Percentiles rank a stretch among this genome's conserved stretches.
Conservation (phyloP, 1,140 invertebrate species). For the Aphis gossypii region DNA sequence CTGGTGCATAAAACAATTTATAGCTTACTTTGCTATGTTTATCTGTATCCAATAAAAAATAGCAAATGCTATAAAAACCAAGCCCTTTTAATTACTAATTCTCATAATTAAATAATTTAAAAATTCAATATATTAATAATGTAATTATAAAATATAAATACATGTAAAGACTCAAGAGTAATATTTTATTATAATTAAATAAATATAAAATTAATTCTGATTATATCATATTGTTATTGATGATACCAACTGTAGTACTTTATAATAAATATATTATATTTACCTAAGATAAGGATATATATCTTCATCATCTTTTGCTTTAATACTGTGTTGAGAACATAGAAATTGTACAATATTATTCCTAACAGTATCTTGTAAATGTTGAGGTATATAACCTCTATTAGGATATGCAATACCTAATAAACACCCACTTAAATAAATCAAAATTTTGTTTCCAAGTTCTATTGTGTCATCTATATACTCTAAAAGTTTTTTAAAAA, state of each 20-base stretch:
- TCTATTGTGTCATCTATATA: slow-evolving; percentile 60
- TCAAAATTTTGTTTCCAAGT: slow-evolving; percentile 88
- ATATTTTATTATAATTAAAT: too few relatives aligned
- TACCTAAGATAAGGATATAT: slow-evolving; percentile 78
- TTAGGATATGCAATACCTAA: slow-evolving; percentile 89
- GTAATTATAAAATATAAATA: too few relatives aligned
- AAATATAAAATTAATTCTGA: too few relatives aligned
- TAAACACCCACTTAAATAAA: slow-evolving; percentile 93
- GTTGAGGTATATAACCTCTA: slow-evolving; percentile 73
- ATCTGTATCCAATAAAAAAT: too few relatives aligned
- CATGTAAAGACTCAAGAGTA: too few relatives aligned
- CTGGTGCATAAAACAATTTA: too few relatives aligned
- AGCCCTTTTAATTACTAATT: too few relatives aligned
- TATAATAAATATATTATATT: slow-evolving; percentile 30
- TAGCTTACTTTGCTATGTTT: too few relatives aligned
- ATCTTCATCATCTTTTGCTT: slow-evolving; percentile 72
- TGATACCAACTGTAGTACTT: not conserved
- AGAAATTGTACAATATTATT: slow-evolving; percentile 71
- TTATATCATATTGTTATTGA: not conserved
- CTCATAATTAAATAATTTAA: too few relatives aligned
- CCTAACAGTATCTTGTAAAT: slow-evolving; percentile 73
- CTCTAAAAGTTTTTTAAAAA: slow-evolving; percentile 55
- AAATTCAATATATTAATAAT: too few relatives aligned
- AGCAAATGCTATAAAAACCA: too few relatives aligned
- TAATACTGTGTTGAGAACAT: slow-evolving; percentile 71